Evolutionary conservation across 2,113 vertebrate genomes (phyloP).

Genomic region (Silurus meridionalis): DNA sequence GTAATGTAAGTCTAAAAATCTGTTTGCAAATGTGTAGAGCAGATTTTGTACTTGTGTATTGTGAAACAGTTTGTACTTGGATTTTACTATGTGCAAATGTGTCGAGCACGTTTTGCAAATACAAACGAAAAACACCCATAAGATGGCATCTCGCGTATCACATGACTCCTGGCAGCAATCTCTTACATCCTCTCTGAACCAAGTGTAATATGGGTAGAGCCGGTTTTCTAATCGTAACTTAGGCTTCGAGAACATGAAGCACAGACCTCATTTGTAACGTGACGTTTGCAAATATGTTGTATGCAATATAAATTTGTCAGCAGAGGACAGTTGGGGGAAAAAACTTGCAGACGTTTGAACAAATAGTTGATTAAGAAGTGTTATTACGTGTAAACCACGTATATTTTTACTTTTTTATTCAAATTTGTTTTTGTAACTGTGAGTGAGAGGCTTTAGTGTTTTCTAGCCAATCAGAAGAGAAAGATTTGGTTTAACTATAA

Average conservation of each 20-base stretch:
- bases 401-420: no score
- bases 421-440: not conserved
- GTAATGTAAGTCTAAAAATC: not conserved
- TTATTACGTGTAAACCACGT: not conserved
- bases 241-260: not conserved
- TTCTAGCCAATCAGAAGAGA: not conserved
- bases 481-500: not conserved
- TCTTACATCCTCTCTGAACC: not conserved
- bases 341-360: not conserved
- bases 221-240: not conserved
- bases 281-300: not conserved
- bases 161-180: not conserved
- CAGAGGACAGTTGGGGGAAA: not conserved
- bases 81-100: constrained; percentile 27
- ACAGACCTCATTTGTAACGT: no score
- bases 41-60: constrained; percentile 18
- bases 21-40: constrained; percentile 11
- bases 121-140: constrained; percentile 19
- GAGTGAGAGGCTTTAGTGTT: not conserved
- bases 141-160: constrained; percentile 6
- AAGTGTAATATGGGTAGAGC: not conserved
- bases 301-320: not conserved
- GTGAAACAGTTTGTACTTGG: constrained; percentile 17
- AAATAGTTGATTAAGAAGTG: not conserved
- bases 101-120: constrained; percentile 25